A percentile compares a stretch with the other conserved stretches of the same genome.
These are phyloP conservation scores for Macrotis lagotis DNA, from an alignment of 2,113 vertebrate species.

Conservation along the genomic window DNA sequence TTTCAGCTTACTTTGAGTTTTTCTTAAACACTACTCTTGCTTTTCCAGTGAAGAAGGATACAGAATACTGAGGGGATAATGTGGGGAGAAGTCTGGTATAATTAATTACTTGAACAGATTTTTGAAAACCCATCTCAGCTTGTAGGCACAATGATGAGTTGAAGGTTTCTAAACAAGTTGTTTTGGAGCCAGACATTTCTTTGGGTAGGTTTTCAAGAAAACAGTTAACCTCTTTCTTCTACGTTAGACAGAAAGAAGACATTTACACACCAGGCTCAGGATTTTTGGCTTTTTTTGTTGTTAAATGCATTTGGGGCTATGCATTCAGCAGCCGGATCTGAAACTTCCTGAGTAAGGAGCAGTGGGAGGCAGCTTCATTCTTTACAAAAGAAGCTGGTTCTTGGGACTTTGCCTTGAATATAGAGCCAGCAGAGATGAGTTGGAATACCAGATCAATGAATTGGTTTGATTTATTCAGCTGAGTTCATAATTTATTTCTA, in stretches of 20 bases:
- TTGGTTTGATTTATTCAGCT: not conserved
- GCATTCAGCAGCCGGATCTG: not conserved
- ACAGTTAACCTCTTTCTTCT: not conserved
- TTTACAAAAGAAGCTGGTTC: slow-evolving; percentile 19
- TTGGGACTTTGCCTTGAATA: not conserved
- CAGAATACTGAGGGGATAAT: not conserved
- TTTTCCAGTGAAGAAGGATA: not conserved
- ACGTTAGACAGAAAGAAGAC: not conserved
- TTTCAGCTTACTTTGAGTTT: not conserved
- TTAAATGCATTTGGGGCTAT: not conserved
- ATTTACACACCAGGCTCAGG: not conserved
- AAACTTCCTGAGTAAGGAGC: not conserved
- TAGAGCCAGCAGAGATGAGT: not conserved
- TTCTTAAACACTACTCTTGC: not conserved
- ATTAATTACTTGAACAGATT: not conserved
- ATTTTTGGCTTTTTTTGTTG: not conserved
- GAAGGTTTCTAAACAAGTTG: not conserved
- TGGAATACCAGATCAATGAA: not conserved
- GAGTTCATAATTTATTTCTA: not conserved
- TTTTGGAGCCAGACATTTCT: slow-evolving; percentile 24
- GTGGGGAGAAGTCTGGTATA: not conserved
- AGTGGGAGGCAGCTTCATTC: not conserved
- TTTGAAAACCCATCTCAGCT: not conserved
- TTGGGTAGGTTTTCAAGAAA: slow-evolving; percentile 3
- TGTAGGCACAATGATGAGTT: not conserved